Evolutionary conservation across 2,888 invertebrate species (phyloP), one percentile per base, ranked within the genome.

Genomic region (Mesorhabditis sp.): DNA sequence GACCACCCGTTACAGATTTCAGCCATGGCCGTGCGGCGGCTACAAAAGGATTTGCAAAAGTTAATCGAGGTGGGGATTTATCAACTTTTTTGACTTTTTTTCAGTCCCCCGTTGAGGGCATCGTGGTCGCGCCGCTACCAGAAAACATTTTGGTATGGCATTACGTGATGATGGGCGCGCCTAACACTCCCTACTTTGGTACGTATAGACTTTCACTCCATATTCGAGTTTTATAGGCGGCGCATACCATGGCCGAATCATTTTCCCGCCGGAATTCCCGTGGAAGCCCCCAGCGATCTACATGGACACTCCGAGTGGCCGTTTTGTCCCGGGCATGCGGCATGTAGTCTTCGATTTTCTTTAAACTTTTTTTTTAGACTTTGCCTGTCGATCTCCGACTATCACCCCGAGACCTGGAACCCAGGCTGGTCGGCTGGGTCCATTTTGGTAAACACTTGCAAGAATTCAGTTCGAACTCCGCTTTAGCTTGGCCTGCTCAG

Each of bases 401-500:
- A 92, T 86, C 95, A 95, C 87, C 95, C 95, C 0, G 97, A 98
- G 86, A 94, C 95, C 4, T 99, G 98, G 98, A 98, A 98, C 88
- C 98, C 98, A 7, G 94, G 96, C 3, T 98, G 97, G 97, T 88
- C 88, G 43, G 96, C 97, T 65, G 93, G 95, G 0, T 96, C 97
- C 0, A 98, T 98, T 84, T 90, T 98, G 63, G 75, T 75, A 4
- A 67, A 45, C 15, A 50, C 7, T 50, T 50, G 7, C n/a, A 50
- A 50, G 15, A 43, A 65, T 65, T 13, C 6, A 41, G 6, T 41
- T 43, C n/a, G 43, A 7, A 41, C 44, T 28, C 28, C 28, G 28
- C 28, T 58, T 73, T 72, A 74, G 83, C 78, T 72, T 7, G 80
- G 77, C 10, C 73, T 83, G 63, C 78, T 82, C 70, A 76, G 73